Conservation (phyloP, 2,888 invertebrate genomes). For the Phengaris alcon region DNA sequence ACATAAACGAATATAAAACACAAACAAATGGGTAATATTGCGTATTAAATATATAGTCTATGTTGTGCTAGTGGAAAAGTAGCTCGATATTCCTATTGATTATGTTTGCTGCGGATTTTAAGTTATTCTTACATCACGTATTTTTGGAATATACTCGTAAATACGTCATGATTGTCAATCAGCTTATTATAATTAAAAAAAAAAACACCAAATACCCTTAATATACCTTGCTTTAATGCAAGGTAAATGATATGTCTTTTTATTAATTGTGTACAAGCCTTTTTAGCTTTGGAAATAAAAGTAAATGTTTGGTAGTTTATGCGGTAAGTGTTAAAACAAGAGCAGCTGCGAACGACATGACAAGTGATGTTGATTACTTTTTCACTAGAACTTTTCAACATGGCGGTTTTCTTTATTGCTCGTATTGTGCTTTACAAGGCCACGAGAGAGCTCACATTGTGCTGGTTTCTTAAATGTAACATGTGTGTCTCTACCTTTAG, state of each 20-base stretch:
- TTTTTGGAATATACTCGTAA: too few relatives aligned
- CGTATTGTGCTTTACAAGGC: constrained; percentile 26
- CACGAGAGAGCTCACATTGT: neutral
- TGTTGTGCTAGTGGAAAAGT: neutral
- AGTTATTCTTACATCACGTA: neutral
- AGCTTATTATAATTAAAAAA: too few relatives aligned
- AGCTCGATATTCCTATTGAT: neutral
- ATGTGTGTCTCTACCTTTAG: constrained; percentile 15
- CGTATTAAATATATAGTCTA: neutral
- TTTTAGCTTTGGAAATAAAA: neutral
- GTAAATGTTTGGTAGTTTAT: constrained; percentile 4
- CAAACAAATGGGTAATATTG: constrained; percentile 1
- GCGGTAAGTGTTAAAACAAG: constrained; percentile 24
- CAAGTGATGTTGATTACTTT: constrained; percentile 28
- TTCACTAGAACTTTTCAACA: constrained; percentile 22
- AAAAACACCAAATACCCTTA: too few relatives aligned
- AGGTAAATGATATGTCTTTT: neutral
- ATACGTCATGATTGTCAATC: too few relatives aligned
- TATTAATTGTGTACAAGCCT: neutral
- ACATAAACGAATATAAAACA: constrained; percentile 9
- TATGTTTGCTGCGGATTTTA: neutral
- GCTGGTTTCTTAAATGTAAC: neutral
- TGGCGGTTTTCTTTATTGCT: constrained; percentile 25
- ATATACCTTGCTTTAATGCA: too few relatives aligned
- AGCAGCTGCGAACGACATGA: constrained; percentile 17